A percentile compares a stretch with the other conserved stretches of the same genome.
phyloP scores from a whole-genome alignment of 2,797 vertebrate species.

The Garrulus glandarius region DNA sequence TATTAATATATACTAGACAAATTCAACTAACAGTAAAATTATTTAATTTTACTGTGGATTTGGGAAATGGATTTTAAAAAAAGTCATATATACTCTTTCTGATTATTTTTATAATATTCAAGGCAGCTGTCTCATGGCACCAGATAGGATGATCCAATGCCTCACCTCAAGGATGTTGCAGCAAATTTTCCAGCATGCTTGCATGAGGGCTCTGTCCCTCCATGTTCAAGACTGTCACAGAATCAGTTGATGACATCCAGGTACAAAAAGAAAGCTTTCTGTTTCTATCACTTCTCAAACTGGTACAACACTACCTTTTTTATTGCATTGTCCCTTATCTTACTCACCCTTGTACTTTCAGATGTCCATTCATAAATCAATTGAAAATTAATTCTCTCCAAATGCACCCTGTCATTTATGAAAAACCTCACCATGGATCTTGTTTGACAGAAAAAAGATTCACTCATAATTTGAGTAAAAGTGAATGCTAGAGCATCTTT shows the following conservation, averaged over 20 bases:
- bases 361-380: not conserved
- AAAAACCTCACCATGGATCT: not conserved
- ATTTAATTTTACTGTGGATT: not conserved
- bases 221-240: not conserved
- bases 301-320: not conserved
- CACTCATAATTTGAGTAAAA: not conserved
- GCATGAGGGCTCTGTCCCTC: not conserved
- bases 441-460: not conserved
- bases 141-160: not conserved
- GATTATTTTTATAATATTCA: not conserved
- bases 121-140: not conserved
- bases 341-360: not conserved
- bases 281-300: not conserved
- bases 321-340: not conserved
- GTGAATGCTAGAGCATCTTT: not conserved
- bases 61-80: not conserved
- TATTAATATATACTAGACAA: not conserved
- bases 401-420: not conserved
- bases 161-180: not conserved
- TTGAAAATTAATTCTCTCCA: not conserved
- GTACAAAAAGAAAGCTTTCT: not conserved
- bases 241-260: not conserved
- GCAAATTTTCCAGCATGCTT: not conserved
- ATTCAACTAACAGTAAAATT: not conserved
- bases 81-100: not conserved